Evolutionary conservation across 2,797 vertebrate genomes (phyloP), one percentile per base, ranked within the genome.

Genomic region (Catharus ustulatus): DNA sequence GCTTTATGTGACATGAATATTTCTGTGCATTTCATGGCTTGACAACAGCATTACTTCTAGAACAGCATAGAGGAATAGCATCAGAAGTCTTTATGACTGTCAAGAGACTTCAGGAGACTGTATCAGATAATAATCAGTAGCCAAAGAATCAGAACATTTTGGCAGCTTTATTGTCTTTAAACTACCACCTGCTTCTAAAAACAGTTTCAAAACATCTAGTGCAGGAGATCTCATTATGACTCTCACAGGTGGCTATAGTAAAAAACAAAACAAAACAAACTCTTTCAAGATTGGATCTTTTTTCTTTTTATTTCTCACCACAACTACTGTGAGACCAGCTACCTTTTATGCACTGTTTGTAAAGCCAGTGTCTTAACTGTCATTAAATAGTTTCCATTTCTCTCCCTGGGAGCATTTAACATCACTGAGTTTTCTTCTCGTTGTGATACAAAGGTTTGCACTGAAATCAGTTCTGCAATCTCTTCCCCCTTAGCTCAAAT

Each of bases 91-190:
- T 85, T 84, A 88, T 0, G 7, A 36, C 68, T 66, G 32, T 26
- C 48, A 52, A 75, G 72, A 72, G 55, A 80, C 23, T 75, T 92
- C 63, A 82, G 32, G 20, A 40, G 29, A 69, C 52, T 81, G 42
- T 23, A 74, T 82, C 40, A 76, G 27, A 30, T 43, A 79, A 90
- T 32, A 82, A 46, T 62, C 72, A 72, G 74, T 19, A 51, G 15
- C 24, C 78, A 84, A 82, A 91, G 19, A 42, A 91, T 45, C 64
- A 91, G 77, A 80, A 90, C 8, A 82, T 82, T 69, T 71, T 49
- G 57, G 67, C 46, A 94, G 83, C 45, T 94, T 92, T 92, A 74
- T 77, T 66, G 21, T 80, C 67, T 90, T 87, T 74, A 91, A 94
- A 91, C 88, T 92, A 78, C 46, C 87, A 48, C 49, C 54, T 76